A percentile compares a stretch with the other conserved stretches of the same genome.
Evolutionary conservation across 2,888 invertebrate genomes (phyloP).

Genomic region (Ormia ochracea): DNA sequence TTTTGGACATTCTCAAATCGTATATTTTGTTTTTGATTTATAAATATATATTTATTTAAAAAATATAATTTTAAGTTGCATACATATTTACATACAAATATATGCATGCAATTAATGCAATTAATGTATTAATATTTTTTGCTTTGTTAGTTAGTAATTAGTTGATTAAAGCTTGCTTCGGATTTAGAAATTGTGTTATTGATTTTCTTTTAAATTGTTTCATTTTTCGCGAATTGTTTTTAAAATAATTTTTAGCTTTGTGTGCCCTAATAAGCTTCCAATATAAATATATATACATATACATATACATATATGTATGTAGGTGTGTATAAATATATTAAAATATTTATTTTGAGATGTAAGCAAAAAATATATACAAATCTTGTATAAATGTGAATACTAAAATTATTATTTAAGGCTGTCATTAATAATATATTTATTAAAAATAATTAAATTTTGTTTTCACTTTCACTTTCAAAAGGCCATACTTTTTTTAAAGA

Average conservation of each 20-base stretch:
- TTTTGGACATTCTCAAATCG: slow-evolving; percentile 34
- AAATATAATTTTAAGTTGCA: slow-evolving; percentile 54
- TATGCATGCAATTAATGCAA: slow-evolving; percentile 16
- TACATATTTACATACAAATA: too few relatives aligned
- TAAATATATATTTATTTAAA: slow-evolving; percentile 46
- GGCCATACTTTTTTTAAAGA: slow-evolving; percentile 45
- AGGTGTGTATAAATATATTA: slow-evolving; percentile 27
- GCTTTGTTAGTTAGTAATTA: slow-evolving; percentile 37
- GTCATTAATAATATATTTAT: slow-evolving; percentile 41
- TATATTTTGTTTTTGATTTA: slow-evolving; percentile 19
- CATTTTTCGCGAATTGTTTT: slow-evolving; percentile 15
- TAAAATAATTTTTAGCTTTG: slow-evolving; percentile 62
- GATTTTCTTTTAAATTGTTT: slow-evolving; percentile 26
- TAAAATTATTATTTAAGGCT: slow-evolving; percentile 56
- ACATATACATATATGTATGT: neutral
- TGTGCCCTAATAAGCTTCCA: slow-evolving; percentile 60
- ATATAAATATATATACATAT: slow-evolving; percentile 7
- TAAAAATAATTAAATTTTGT: slow-evolving; percentile 33
- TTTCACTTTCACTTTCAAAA: slow-evolving; percentile 37
- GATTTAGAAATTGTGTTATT: slow-evolving; percentile 45
- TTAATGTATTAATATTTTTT: slow-evolving; percentile 12
- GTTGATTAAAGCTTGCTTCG: slow-evolving; percentile 46
- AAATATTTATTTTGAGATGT: slow-evolving; percentile 39
- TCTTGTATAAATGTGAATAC: slow-evolving; percentile 43
- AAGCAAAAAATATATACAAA: slow-evolving; percentile 58